Conservation (phyloP, 2,113 vertebrate species). For the Tragelaphus imberbis region DNA sequence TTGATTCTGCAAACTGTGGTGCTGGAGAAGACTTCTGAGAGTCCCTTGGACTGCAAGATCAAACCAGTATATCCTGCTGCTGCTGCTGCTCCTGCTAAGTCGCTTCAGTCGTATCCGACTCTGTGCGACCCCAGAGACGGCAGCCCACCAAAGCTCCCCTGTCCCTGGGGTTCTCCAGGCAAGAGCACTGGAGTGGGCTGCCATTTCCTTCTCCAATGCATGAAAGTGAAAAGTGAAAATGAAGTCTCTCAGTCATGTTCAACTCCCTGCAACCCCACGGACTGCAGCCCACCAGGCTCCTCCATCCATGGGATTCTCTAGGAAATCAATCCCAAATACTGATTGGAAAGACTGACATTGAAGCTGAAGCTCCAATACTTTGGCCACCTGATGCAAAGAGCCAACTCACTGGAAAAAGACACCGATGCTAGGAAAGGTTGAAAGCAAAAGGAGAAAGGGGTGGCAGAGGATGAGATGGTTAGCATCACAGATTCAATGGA, state of each 20-base stretch:
- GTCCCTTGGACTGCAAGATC: not conserved
- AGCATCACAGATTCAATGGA: not conserved
- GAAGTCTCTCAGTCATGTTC: too few relatives aligned
- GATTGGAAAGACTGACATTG: not conserved
- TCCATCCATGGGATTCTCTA: too few relatives aligned
- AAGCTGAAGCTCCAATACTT: not conserved
- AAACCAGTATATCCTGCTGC: not conserved
- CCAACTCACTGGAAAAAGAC: not conserved
- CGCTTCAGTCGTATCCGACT: too few relatives aligned
- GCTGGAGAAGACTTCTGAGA: not conserved
- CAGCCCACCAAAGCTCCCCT: too few relatives aligned
- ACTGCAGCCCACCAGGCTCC: too few relatives aligned
- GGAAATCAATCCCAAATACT: not conserved
- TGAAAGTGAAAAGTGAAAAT: too few relatives aligned
- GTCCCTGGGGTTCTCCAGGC: too few relatives aligned
- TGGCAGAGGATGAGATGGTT: not conserved
- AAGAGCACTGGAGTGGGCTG: too few relatives aligned
- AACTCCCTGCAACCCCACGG: too few relatives aligned
- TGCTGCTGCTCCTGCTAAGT: too few relatives aligned
- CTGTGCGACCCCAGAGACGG: too few relatives aligned
- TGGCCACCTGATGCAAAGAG: not conserved
- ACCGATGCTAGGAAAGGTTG: not conserved
- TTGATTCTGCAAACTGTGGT: not conserved
- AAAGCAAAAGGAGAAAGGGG: not conserved
- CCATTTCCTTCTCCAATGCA: too few relatives aligned